These are phyloP conservation scores for Montifringilla adamsi DNA, from an alignment of 2,113 vertebrate species.

Conservation along the genomic window DNA sequence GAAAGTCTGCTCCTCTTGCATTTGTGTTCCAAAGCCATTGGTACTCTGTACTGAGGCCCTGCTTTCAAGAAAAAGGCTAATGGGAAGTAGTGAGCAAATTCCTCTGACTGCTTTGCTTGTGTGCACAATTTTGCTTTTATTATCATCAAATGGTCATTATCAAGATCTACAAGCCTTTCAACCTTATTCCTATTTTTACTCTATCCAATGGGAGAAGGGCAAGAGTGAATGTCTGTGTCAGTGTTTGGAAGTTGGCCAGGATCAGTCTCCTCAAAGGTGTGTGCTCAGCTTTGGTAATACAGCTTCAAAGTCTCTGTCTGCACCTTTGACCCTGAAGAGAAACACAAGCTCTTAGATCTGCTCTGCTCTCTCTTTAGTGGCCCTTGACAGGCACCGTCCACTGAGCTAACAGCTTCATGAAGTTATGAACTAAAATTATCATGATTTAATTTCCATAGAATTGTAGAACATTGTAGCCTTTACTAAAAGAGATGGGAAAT, in stretches of 20 bases:
- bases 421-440: neutral
- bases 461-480: neutral
- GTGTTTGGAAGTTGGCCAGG: neutral
- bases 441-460: neutral
- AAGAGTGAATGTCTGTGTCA: neutral
- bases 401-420: neutral
- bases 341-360: neutral
- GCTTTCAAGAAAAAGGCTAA: neutral
- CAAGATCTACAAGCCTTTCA: neutral
- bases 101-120: neutral
- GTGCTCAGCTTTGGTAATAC: neutral
- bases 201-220: neutral
- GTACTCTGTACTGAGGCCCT: rapidly evolving
- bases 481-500: neutral
- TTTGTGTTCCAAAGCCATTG: neutral
- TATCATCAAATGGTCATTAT: neutral
- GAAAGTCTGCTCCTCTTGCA: neutral
- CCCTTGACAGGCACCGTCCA: neutral
- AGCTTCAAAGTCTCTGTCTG: neutral
- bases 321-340: neutral
- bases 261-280: neutral
- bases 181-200: neutral
- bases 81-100: neutral
- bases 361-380: neutral
- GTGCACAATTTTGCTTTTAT: neutral